Conservation (phyloP, 2,797 vertebrate species). For the Linurgus olivaceus region DNA sequence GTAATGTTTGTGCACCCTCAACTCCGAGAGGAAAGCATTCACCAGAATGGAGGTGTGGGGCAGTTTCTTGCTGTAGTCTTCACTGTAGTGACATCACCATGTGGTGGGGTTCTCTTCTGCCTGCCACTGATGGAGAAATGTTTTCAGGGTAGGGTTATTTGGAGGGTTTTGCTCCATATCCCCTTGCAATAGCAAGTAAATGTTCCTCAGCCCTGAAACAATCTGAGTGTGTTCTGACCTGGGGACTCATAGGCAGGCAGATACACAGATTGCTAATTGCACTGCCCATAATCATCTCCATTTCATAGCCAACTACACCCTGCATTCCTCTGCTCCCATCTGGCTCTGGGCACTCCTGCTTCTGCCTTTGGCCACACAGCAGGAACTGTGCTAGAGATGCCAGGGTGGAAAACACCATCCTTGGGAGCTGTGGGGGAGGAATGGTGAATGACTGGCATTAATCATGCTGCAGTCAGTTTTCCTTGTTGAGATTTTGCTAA, state of each 20-base stretch:
- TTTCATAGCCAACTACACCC: not conserved
- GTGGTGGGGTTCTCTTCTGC: not conserved
- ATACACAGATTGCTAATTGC: constrained; percentile 39
- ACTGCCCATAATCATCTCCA: not conserved
- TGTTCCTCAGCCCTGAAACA: not conserved
- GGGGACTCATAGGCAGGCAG: not conserved
- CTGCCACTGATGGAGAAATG: not conserved
- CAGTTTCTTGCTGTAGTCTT: not conserved
- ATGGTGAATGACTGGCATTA: not conserved
- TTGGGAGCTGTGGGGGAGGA: not conserved
- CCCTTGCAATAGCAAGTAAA: not conserved
- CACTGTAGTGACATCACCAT: not conserved
- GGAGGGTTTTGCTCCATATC: not conserved
- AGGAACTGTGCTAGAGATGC: not conserved
- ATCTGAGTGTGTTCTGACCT: not conserved
- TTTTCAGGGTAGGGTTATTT: not conserved
- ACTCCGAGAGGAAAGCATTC: not conserved
- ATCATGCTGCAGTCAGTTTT: constrained; percentile 7
- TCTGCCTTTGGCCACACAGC: not conserved
- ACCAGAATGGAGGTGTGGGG: not conserved
- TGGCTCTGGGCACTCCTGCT: not conserved
- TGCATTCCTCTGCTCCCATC: not conserved
- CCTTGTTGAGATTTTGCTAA: not conserved
- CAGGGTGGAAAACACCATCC: not conserved
- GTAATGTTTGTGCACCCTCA: not conserved